Evolutionary conservation across 2,888 invertebrate species (phyloP), one percentile per base, ranked within the genome.

Genomic region (Phrixothrix hirtus): DNA sequence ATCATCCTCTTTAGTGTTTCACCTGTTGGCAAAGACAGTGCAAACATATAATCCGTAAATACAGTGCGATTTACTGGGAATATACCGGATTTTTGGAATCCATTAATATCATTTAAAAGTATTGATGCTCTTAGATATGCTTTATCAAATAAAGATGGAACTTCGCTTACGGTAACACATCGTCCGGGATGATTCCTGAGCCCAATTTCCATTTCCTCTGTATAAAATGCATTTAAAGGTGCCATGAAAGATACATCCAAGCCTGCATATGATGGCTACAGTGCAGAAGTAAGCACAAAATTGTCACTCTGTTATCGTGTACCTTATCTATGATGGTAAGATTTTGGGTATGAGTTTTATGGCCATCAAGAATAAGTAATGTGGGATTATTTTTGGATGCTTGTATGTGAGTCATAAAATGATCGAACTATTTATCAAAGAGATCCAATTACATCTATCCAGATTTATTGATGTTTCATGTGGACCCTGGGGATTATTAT

Each of bases 371-470:
- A 9, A 74, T 51, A 27, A 73, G 49, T 3, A 73, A 48, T 10
- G 67, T 67, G 12, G 68, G 46, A 68, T 41, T 59, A 43, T 68
- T 67, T 48, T 59, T 58, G 6, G 66, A 55, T 25, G 69, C 59
- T 49, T 57, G n/a, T 55, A 29, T 60, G 56, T 39, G 62, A 60
- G 34, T 42, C 47, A 73, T 48, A 59, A 77, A 77, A 63, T 76
- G 70, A 37, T 68, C 57, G 52, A 75, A 71, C 70, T 70, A 73
- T 32, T 62, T 50, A 1, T 58, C 36, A 61, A 72, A 71, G 29
- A 69, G 58, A 3, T 70, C 66, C 12, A 59, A 35, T 38, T 64
- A 64, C 59, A 66, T 41, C 63, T 11, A 66, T 67, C 51, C 65
- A 62, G 55, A 61, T 49, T 9, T 71, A 41, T 38, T 49, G 30